phyloP scores from a whole-genome alignment of 2,797 vertebrate genomes.

The Pempheris klunzingeri region DNA sequence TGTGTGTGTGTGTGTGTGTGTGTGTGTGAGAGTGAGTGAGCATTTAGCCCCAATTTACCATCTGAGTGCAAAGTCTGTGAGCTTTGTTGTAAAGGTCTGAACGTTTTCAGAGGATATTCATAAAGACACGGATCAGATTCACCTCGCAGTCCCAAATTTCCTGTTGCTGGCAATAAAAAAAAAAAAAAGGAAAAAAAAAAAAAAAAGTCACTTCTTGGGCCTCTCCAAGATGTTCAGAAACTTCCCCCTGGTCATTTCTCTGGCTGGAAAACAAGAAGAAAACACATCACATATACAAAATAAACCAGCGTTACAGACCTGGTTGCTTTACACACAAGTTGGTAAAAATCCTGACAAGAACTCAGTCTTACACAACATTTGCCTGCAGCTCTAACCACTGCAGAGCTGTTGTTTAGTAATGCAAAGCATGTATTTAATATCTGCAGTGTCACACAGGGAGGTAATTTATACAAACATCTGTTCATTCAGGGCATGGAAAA shows the following conservation, averaged over 20 bases:
- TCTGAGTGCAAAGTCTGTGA: conserved; percentile 58
- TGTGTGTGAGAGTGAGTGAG: conserved; percentile 19
- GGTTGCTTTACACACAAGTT: conserved; percentile 3
- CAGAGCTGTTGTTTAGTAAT: conserved; percentile 88
- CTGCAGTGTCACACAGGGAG: conserved; percentile 90
- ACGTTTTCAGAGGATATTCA: conserved; percentile 23
- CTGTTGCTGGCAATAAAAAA: conserved; percentile 12
- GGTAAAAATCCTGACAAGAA: conserved; percentile 5
- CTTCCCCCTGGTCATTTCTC: conserved; percentile 98
- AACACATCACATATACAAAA: conserved; percentile 23
- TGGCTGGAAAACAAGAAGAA: conserved; percentile 86
- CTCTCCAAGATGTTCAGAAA: conserved; percentile 98
- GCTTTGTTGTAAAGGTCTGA: conserved; percentile 31
- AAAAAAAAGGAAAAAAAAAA: not conserved
- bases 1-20: no score
- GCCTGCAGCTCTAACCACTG: conserved; percentile 37
- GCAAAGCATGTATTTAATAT: conserved; percentile 95
- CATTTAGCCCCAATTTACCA: conserved; percentile 13
- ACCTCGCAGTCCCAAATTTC: conserved; percentile 19
- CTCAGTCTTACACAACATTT: conserved; percentile 29
- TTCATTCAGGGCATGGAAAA: conserved; percentile 93
- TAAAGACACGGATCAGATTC: conserved; percentile 37
- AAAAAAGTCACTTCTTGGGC: conserved; percentile 90
- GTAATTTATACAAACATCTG: conserved; percentile 98
- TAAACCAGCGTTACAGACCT: not conserved